Base-by-base conservation (phyloP, 2,888 invertebrate genomes). In the Drosophila flavopinicola region DNA sequence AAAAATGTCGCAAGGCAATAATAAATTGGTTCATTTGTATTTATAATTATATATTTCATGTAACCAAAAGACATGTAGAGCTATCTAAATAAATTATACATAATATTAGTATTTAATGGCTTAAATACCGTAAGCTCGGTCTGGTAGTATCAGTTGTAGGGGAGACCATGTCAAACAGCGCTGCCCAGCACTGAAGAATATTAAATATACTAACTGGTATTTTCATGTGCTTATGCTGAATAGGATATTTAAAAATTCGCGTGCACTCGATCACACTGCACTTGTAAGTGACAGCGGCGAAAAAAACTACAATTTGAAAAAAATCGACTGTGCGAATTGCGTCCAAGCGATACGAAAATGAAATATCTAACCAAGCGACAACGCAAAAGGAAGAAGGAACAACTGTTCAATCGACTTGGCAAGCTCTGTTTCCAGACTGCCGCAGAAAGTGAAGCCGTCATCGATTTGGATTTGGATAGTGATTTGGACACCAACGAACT, bases 331-430 rank as follows among this genome's bases (percentile, higher is more conserved):
- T 17, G 23, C 13, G 25, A 4, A 29, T 33, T 10, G 32, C 30
- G 13, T n/a, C 20, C 10, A 17, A 33, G 11, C 29, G 4, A 9
- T 7, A 39, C 6, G 11, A 64, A 35, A 41, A 66, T 66, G 66
- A 65, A 71, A 53, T 61, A 61, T 57, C 20, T 71, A 33, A 71
- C 70, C 9, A 72, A 72, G 20, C 51, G 71, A 15, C 66, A 72
- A 54, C 58, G 59, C 0, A 72, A 72, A 24, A 51, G 71, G 13
- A 70, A 71, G 37, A 70, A 65, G 24, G 44, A 39, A 10, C 47
- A 57, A 20, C n/a, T 56, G 13, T 49, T 53, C 1, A 44, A 53
- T 33, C 33, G 45, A 23, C 24, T 33, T 44, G 64, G 38, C 0
- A 48, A 53, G n/a, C 32, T 30, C 25, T 61, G 7, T 37, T 35